A percentile compares a stretch with the other conserved stretches of the same genome.
These are phyloP conservation scores for Brassicogethes aeneus DNA, from an alignment of 2,888 invertebrate species.

Conservation along the genomic window DNA sequence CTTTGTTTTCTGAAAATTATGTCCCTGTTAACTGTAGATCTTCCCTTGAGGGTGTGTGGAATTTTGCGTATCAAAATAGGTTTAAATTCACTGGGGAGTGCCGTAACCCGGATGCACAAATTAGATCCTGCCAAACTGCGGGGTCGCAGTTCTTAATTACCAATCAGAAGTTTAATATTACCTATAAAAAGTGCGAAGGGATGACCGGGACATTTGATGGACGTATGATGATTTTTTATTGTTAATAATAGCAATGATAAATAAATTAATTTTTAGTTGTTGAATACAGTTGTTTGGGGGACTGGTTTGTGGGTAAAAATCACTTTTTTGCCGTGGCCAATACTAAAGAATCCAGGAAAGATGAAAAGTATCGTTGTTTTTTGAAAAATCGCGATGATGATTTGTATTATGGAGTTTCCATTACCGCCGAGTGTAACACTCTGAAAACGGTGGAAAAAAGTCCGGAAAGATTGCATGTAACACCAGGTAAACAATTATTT, in stretches of 20 bases:
- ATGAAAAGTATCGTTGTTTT: constrained; percentile 92
- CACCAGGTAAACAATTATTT: constrained; percentile 75
- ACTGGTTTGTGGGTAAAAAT: constrained; percentile 94
- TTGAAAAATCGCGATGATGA: constrained; percentile 91
- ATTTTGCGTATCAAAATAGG: constrained; percentile 73
- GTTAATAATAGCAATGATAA: neutral
- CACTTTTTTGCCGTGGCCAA: constrained; percentile 97
- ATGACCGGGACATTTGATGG: constrained; percentile 88
- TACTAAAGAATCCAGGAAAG: constrained; percentile 89
- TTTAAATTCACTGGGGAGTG: constrained; percentile 90
- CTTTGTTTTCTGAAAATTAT: constrained; percentile 83
- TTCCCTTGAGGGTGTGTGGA: constrained; percentile 93
- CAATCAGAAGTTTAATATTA: constrained; percentile 94
- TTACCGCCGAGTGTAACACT: constrained; percentile 88
- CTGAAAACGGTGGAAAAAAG: constrained; percentile 90
- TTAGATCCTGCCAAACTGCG: constrained; percentile 90
- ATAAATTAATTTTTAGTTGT: constrained; percentile 52
- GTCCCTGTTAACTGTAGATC: constrained; percentile 86
- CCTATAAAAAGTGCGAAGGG: constrained; percentile 81
- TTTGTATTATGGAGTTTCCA: constrained; percentile 83
- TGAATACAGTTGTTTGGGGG: constrained; percentile 87
- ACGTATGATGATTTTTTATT: constrained; percentile 36
- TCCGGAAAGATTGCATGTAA: constrained; percentile 78
- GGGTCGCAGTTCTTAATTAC: constrained; percentile 93
- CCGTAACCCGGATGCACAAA: constrained; percentile 77